These are phyloP conservation scores for Festucalex cinctus DNA, from an alignment of 2,113 vertebrate species.

Conservation along the genomic window DNA sequence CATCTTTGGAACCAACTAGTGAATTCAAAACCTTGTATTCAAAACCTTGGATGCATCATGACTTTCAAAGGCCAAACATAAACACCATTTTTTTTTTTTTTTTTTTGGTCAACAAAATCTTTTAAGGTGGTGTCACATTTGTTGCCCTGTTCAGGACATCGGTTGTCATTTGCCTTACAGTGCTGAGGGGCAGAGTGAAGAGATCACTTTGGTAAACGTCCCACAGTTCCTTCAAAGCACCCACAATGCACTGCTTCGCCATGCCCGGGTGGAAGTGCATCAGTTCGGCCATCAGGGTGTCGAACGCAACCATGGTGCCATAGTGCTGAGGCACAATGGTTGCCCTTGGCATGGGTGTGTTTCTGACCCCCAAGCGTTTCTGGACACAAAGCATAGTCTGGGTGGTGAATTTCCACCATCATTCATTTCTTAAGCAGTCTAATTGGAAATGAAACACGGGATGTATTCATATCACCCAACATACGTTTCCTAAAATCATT, in stretches of 20 bases:
- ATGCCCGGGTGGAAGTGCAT: constrained; percentile 41
- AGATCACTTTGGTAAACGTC: constrained; percentile 42
- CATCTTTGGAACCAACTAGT: neutral
- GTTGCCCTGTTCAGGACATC: constrained; percentile 43
- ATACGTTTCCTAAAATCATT: constrained; percentile 41
- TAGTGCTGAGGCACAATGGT: constrained; percentile 53
- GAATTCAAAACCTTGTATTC: neutral
- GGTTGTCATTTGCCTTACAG: constrained; percentile 64
- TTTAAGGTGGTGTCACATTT: neutral
- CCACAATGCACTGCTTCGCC: constrained; percentile 42
- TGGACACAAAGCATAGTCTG: constrained; percentile 16
- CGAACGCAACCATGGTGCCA: constrained; percentile 57
- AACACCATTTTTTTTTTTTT: neutral
- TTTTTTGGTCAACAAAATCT: neutral
- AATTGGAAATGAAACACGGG: neutral
- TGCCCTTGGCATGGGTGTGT: constrained; percentile 38
- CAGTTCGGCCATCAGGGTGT: constrained; percentile 59
- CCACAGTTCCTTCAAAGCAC: constrained; percentile 51
- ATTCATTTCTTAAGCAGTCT: neutral
- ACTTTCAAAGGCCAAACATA: neutral
- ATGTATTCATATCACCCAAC: neutral
- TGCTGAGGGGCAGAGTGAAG: constrained; percentile 48
- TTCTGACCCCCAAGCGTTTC: constrained; percentile 33
- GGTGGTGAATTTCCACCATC: neutral
- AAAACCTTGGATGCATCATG: neutral